phyloP scores from a whole-genome alignment of 2,888 invertebrate genomes.

The Euplagia quadripunctaria region DNA sequence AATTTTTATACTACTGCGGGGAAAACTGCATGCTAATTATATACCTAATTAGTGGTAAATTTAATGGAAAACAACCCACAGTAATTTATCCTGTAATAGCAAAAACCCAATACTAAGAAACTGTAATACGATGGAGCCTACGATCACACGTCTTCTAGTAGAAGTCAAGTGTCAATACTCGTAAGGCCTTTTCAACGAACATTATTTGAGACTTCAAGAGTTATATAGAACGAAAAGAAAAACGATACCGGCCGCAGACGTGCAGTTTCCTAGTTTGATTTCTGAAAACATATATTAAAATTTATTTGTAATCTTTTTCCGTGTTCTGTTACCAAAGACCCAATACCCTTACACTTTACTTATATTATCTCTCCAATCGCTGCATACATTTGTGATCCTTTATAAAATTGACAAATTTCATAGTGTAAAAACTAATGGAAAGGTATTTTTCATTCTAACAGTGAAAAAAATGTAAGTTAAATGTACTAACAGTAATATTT shows the following conservation, averaged over 20 bases:
- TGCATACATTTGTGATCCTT: too few species aligned
- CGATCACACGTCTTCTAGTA: not conserved
- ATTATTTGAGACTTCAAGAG: not conserved
- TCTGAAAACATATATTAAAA: too few species aligned
- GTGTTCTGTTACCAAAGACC: too few species aligned
- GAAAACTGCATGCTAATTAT: not conserved
- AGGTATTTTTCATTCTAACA: too few species aligned
- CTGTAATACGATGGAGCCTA: not conserved
- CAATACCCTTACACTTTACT: too few species aligned
- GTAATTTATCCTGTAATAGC: not conserved
- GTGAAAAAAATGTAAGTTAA: too few species aligned
- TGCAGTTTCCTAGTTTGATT: not conserved
- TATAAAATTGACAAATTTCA: too few species aligned
- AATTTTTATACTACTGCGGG: not conserved
- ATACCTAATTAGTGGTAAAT: not conserved
- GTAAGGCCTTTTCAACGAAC: not conserved
- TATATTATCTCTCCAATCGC: too few species aligned
- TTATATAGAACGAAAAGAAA: not conserved
- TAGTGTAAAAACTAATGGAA: too few species aligned
- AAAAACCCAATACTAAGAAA: not conserved
- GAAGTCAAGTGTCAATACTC: not conserved
- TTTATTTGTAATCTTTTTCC: too few species aligned
- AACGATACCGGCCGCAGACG: not conserved
- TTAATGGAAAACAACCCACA: not conserved
- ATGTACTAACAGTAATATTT: too few species aligned